Conservation (phyloP, 2,113 vertebrate species). For the Bujurquina vittata region DNA sequence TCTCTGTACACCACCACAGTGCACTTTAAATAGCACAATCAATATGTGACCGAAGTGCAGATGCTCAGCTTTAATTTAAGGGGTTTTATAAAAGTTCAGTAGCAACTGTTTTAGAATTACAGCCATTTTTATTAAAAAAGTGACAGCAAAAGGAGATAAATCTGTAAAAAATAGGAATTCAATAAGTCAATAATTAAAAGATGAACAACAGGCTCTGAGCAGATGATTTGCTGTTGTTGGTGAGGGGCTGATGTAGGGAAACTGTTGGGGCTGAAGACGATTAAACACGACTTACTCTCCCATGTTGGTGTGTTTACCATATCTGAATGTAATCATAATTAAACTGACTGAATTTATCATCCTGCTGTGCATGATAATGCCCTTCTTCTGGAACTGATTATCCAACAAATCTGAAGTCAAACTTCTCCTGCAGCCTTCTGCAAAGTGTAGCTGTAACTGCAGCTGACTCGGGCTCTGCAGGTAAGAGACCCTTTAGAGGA, state of each 20-base stretch:
- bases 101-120: no score
- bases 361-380: neutral
- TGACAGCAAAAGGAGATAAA: neutral
- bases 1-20: no score
- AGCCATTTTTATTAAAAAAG: no score
- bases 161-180: rapidly evolving
- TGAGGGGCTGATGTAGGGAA: neutral
- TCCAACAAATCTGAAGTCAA: neutral
- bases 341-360: neutral
- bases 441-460: neutral
- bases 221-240: neutral
- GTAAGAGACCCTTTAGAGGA: neutral
- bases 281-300: neutral
- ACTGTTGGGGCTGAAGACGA: neutral
- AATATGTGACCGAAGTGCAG: no score
- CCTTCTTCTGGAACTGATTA: neutral
- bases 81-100: no score
- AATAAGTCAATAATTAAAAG: neutral
- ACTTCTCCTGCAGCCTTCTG: neutral
- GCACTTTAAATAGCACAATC: no score
- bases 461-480: no score
- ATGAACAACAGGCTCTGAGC: neutral
- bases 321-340: neutral
- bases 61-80: no score
- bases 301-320: neutral